Evolutionary conservation across 2,113 vertebrate genomes (phyloP).

Genomic region (Neogobius melanostomus): DNA sequence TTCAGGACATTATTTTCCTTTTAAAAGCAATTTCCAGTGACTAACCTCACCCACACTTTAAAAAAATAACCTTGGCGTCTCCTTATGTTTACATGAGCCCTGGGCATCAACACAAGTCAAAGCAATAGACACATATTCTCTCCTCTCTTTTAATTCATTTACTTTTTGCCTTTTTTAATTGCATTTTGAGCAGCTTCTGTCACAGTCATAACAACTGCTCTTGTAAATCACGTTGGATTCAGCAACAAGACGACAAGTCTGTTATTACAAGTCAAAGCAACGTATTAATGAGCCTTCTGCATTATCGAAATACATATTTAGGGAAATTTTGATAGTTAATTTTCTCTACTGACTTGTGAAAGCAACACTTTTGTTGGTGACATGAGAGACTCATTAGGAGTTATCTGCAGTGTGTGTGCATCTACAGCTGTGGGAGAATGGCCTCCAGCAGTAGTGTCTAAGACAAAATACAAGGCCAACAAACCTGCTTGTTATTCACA

Average conservation of each 20-base stretch:
- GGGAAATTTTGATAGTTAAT: too few species aligned
- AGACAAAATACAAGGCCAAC: constrained; percentile 33
- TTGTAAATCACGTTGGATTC: constrained; percentile 27
- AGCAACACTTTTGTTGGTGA: constrained; percentile 18
- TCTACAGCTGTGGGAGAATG: constrained; percentile 18
- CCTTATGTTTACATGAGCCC: constrained; percentile 5
- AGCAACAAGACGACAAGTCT: constrained; percentile 14
- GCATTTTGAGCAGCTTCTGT: neutral
- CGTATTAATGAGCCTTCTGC: neutral
- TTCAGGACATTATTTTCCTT: neutral
- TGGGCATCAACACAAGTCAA: neutral
- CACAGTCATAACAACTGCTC: constrained; percentile 1
- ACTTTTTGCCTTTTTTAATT: neutral
- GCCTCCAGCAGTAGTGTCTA: constrained; percentile 31
- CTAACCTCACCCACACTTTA: neutral
- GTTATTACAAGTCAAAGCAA: constrained; percentile 28
- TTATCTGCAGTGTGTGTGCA: constrained; percentile 3
- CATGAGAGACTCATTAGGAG: constrained; percentile 28
- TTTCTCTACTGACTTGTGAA: too few species aligned
- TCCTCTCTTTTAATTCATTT: neutral
- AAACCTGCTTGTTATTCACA: constrained; percentile 50
- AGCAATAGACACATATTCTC: neutral
- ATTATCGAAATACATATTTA: too few species aligned
- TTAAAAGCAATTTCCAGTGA: neutral
- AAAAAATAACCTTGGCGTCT: constrained; percentile 5